A percentile compares a stretch with the other conserved stretches of the same genome.
Conservation (phyloP, 1,140 invertebrate genomes). For the Luehdorfia chinensis region DNA sequence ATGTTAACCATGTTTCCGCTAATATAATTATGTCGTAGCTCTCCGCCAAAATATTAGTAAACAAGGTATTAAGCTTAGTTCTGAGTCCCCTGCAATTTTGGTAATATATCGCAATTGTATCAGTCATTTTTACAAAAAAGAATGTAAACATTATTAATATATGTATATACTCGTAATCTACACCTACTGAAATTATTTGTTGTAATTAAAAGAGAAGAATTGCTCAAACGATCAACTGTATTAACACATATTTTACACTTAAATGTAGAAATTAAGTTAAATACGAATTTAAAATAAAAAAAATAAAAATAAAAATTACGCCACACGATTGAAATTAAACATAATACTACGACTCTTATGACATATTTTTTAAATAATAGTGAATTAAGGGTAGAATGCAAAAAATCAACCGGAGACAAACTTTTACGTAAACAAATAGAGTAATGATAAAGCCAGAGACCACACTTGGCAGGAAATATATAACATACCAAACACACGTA, state of each 20-base stretch:
- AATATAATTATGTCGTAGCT: slow-evolving; percentile 24
- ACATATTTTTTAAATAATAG: no score
- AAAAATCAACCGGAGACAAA: no score
- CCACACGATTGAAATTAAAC: no score
- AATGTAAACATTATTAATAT: slow-evolving; percentile 11
- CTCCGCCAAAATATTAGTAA: slow-evolving; percentile 20
- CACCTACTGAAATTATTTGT: background rate
- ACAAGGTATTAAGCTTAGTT: slow-evolving; percentile 24
- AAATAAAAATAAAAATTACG: no score
- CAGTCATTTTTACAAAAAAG: no score
- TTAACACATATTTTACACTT: background rate
- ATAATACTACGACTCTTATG: no score
- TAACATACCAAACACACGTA: background rate
- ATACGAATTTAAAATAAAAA: no score
- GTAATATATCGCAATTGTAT: slow-evolving; percentile 24
- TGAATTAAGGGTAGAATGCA: no score
- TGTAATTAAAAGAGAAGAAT: background rate
- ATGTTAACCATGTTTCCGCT: slow-evolving; percentile 23
- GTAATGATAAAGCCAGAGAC: no score
- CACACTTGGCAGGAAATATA: no score
- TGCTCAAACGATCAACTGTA: background rate
- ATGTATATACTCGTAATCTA: slow-evolving; percentile 3
- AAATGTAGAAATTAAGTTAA: no score
- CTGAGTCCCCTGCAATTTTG: slow-evolving; percentile 23
- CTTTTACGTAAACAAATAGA: no score